Conservation (phyloP, 2,888 invertebrate genomes). For the Ischnus inquisitorius region DNA sequence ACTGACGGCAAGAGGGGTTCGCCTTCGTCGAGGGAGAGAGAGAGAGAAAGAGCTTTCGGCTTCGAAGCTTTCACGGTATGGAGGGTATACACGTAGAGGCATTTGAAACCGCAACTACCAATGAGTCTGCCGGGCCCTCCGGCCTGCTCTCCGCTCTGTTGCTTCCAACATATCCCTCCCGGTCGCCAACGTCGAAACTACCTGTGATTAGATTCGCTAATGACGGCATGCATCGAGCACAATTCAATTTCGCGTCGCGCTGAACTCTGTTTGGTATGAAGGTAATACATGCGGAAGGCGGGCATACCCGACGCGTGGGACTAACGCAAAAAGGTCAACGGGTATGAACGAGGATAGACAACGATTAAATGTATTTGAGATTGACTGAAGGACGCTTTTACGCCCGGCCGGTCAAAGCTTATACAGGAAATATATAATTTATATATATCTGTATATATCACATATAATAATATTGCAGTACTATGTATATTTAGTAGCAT, state of each 20-base stretch:
- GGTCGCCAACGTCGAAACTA: slow-evolving; percentile 54
- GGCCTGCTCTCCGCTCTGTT: slow-evolving; percentile 23
- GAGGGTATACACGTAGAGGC: slow-evolving; percentile 22
- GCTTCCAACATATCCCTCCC: slow-evolving; percentile 30
- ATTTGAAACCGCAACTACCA: slow-evolving; percentile 45
- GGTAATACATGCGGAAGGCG: slow-evolving; percentile 43
- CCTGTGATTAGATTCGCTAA: slow-evolving; percentile 65
- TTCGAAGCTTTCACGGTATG: slow-evolving; percentile 23
- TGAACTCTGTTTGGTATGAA: slow-evolving; percentile 57
- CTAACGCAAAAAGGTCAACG: slow-evolving; percentile 7
- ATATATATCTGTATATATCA: too few relatives aligned
- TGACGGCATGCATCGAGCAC: slow-evolving; percentile 66
- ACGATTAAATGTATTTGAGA: not conserved
- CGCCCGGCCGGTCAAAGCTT: not conserved
- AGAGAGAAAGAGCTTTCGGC: slow-evolving; percentile 24
- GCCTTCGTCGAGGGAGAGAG: not conserved
- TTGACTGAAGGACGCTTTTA: not conserved
- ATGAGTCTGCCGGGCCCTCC: slow-evolving; percentile 34
- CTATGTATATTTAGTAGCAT: too few relatives aligned
- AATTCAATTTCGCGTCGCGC: slow-evolving; percentile 64
- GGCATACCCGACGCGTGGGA: not conserved
- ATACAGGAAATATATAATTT: too few relatives aligned
- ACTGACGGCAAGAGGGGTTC: slow-evolving; percentile 22
- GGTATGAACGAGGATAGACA: not conserved
- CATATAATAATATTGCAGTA: too few relatives aligned